Conservation (phyloP, 2,797 vertebrate genomes). For the Dryobates pubescens region DNA sequence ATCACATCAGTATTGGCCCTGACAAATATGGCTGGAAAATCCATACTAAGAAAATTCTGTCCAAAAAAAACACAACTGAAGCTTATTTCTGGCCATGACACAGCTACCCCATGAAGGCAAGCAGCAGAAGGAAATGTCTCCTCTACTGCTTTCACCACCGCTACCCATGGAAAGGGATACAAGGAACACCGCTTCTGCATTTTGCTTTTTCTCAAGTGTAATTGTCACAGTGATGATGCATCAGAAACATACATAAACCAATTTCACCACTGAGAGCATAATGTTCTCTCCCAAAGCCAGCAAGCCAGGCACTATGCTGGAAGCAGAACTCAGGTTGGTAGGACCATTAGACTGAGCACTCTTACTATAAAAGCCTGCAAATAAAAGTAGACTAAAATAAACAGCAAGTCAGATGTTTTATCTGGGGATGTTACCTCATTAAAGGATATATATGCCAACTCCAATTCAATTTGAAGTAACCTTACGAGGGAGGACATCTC, state of each 20-base stretch:
- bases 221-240: conserved; percentile 44
- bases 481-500: conserved; percentile 30
- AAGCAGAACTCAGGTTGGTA: neutral
- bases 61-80: conserved; percentile 14
- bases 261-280: neutral
- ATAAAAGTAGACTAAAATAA: conserved; percentile 67
- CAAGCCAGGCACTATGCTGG: neutral
- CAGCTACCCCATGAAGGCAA: neutral
- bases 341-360: conserved; percentile 49
- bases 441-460: conserved; percentile 69
- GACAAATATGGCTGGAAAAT: conserved; percentile 39
- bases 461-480: conserved; percentile 70
- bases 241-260: conserved; percentile 36
- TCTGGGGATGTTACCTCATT: conserved; percentile 70
- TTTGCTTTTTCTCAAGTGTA: neutral
- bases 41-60: conserved; percentile 24
- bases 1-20: conserved; percentile 35
- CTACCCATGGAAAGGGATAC: neutral
- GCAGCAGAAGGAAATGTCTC: neutral
- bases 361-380: conserved; percentile 56
- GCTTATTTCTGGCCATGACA: neutral
- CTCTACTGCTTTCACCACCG: neutral
- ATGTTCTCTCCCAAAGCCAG: conserved; percentile 30
- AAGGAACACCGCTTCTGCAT: neutral
- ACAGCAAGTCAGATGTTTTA: conserved; percentile 70